Base-by-base conservation (phyloP, 2,113 vertebrate species). In the Baryphthengus martii region DNA sequence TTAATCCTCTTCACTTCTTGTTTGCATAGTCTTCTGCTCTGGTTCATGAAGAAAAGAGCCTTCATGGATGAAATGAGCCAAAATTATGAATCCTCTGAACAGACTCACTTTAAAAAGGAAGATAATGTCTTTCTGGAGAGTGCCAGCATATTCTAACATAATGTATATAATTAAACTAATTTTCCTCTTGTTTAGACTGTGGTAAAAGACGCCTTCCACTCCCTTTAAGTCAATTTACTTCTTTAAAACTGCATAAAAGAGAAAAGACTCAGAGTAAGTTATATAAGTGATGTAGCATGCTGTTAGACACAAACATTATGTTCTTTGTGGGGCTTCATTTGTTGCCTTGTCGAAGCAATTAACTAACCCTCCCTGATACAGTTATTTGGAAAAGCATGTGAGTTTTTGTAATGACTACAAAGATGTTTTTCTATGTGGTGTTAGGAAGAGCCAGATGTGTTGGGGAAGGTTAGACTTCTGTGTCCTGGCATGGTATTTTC, bases 401-500 rank as follows among this genome's bases (percentile, higher is more conserved):
- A 61, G 20, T 62, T 79, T 82, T 79, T 19, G 83, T 67, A 61
- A 45, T 56, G 37, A 45, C 58, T 66, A 20, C 19, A 44, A 92
- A 88, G 35, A 19, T 29, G 68, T 81, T 58, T 91, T 81, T 77
- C 23, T 7, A 11, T 71, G 82, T 17, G 63, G 20, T 1, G 1
- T 89, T 44, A 83, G 8, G 44, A 87, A 74, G 71, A 80, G 52
- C 61, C 84, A 26, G 73, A 33, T 40, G 83, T 63, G 13, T 49
- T 71, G 47, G 50, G 59, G 65, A 91, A 71, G 44, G 24, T 87
- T 74, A 52, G 18, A 45, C 62, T 67, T 94, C 62, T 49, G 81
- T 78, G 39, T 75, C 42, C 89, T 93, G 55, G 11, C 62, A 47
- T 82, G 65, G 40, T 83, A 81, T 94, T 97, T 97, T 91, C 15